Evolutionary conservation across 2,113 vertebrate genomes (phyloP).

Genomic region (Lipophrys pholis): DNA sequence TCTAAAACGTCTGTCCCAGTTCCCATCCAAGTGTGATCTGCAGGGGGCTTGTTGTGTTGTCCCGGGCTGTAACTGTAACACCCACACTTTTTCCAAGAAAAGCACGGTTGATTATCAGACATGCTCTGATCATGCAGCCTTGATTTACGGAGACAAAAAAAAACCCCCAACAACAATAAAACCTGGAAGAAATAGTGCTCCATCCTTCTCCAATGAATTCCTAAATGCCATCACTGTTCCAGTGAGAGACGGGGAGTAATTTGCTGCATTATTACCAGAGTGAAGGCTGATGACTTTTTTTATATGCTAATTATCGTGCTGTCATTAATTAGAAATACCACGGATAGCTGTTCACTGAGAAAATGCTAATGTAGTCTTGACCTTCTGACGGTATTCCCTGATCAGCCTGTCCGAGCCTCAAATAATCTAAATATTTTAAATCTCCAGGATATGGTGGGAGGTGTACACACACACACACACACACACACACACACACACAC

Average conservation of each 20-base stretch:
- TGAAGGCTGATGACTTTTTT: conserved; percentile 66
- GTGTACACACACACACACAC: conserved; percentile 6
- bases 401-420: conserved; percentile 27
- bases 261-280: conserved; percentile 61
- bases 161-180: conserved; percentile 20
- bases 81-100: conserved; percentile 19
- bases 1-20: conserved; percentile 78
- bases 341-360: conserved; percentile 45
- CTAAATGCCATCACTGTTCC: conserved; percentile 61
- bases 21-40: conserved; percentile 72
- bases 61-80: conserved; percentile 35
- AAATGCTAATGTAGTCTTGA: conserved; percentile 70
- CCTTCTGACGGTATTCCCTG: conserved; percentile 62
- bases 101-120: conserved; percentile 19
- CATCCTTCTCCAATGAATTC: conserved; percentile 37
- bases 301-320: conserved; percentile 66
- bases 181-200: conserved; percentile 4
- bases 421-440: conserved; percentile 52
- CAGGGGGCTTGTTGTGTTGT: conserved; percentile 64
- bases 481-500: conserved; percentile 10
- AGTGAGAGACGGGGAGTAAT: conserved; percentile 38
- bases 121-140: conserved; percentile 16
- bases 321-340: conserved; percentile 70
- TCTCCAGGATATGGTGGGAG: conserved; percentile 35
- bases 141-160: conserved; percentile 32